phyloP scores from a whole-genome alignment of 2,113 vertebrate species.

The Phylloscopus whistleri region DNA sequence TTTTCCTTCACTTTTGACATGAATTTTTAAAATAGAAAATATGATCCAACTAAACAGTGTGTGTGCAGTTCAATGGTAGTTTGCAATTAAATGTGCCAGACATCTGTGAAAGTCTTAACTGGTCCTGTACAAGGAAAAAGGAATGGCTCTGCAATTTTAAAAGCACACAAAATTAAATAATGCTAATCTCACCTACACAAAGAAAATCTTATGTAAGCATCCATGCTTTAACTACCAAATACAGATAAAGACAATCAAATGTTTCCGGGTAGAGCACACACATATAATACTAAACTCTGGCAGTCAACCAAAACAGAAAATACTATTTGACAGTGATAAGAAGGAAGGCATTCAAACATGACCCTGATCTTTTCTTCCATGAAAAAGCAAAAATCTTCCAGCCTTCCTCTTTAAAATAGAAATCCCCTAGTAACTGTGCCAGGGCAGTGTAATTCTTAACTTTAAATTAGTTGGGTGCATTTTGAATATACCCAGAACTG shows the following conservation, averaged over 20 bases:
- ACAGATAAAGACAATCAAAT: background rate
- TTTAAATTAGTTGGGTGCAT: background rate
- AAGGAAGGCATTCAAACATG: background rate
- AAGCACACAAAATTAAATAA: background rate
- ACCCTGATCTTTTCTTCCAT: background rate
- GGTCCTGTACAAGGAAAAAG: background rate
- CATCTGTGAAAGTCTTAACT: background rate
- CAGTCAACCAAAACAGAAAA: background rate
- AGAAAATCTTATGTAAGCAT: background rate
- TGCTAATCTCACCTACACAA: background rate
- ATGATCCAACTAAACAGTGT: background rate
- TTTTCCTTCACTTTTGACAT: background rate
- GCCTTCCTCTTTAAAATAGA: background rate
- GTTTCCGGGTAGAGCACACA: background rate
- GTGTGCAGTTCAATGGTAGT: background rate
- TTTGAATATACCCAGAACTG: background rate
- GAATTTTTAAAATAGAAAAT: constrained; percentile 15
- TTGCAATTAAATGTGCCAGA: background rate
- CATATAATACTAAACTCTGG: background rate
- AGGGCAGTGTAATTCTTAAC: background rate
- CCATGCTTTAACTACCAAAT: background rate
- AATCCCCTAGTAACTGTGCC: background rate
- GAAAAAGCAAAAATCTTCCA: background rate
- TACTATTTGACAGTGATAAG: background rate
- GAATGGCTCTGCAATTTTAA: background rate